Percentiles rank a stretch among this genome's conserved stretches.
Evolutionary conservation across 2,888 invertebrate genomes (phyloP).

Genomic region (Drosophila macrospina): DNA sequence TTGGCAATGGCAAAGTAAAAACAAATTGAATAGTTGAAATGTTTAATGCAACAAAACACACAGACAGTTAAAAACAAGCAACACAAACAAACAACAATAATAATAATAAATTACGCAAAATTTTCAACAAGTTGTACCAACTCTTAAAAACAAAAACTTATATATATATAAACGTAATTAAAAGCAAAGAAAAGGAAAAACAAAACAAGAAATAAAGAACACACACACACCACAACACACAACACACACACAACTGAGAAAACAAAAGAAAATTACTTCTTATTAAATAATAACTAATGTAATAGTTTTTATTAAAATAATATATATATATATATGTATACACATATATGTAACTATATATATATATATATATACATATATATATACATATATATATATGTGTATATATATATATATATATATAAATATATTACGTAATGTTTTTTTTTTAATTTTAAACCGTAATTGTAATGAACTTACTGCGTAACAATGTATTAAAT

Average conservation of each 20-base stretch:
- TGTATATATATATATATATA: slow-evolving; percentile 32
- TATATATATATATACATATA: too few relatives aligned
- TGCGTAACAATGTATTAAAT: slow-evolving; percentile 76
- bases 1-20: slow-evolving; percentile 17
- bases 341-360: slow-evolving; percentile 17
- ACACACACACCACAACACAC: slow-evolving; percentile 39
- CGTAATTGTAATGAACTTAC: slow-evolving; percentile 71
- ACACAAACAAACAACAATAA: slow-evolving; percentile 25
- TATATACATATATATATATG: slow-evolving; percentile 29
- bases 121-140: slow-evolving; percentile 57
- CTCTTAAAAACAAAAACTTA: slow-evolving; percentile 33
- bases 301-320: slow-evolving; percentile 77
- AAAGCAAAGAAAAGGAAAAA: slow-evolving; percentile 11
- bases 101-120: slow-evolving; percentile 37
- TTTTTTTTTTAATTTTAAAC: slow-evolving; percentile 70
- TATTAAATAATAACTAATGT: slow-evolving; percentile 74
- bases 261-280: slow-evolving; percentile 54
- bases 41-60: slow-evolving; percentile 39
- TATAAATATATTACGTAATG: slow-evolving; percentile 29
- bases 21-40: slow-evolving; percentile 51
- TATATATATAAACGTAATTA: slow-evolving; percentile 17
- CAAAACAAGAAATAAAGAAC: slow-evolving; percentile 14
- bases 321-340: slow-evolving; percentile 20
- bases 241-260: slow-evolving; percentile 38
- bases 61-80: slow-evolving; percentile 10